Base-by-base conservation (phyloP, 2,888 invertebrate species). In the Rhabditoides inermis region DNA sequence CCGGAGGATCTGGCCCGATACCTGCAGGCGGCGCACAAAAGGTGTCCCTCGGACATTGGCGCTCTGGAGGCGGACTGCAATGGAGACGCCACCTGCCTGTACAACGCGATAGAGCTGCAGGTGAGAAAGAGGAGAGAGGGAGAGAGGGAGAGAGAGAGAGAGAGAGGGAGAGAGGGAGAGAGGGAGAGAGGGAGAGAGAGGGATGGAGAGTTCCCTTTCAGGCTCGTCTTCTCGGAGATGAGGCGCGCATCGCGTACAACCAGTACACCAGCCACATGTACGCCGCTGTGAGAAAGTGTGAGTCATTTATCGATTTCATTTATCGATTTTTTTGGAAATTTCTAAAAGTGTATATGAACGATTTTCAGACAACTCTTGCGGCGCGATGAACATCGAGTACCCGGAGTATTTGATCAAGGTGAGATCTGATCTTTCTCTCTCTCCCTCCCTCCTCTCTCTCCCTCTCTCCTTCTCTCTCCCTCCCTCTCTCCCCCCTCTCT, bases 361-460 rank as follows among this genome's bases (percentile, higher is more conserved):
- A 28, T 27, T 50, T 51, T 5, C 44, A 51, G 51, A 44, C 28
- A 71, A 70, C 53, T 64, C 61, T 36, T 72, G 72, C 32, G 72
- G 70, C 22, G 68, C 73, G 3, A 72, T 72, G 49, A 74, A 68
- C 46, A 64, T 72, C 48, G 72, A 72, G 45, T 72, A 65, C 44
- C 72, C 72, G 6, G 71, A 72, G 44, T 73, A 70, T 49, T 47
- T 72, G 45, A 56, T 59, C 37, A 59, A 59, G 49, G 55, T 55
- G 20, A 20, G 27, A 32, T 30, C 15, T 15, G 25, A 18, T 32
- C 7, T 32, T n/a, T 10, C 23, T 18, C 23, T 25, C 26, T 45
- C 25, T 18, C 15, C 15, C 7, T 23, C 10, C 10, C 12, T 36
- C 36, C n/a, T 23, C 6, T 45, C 47, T 44, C 42, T 32, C 22